Conservation (phyloP, 1,140 invertebrate genomes). For the Pararge aegeria region DNA sequence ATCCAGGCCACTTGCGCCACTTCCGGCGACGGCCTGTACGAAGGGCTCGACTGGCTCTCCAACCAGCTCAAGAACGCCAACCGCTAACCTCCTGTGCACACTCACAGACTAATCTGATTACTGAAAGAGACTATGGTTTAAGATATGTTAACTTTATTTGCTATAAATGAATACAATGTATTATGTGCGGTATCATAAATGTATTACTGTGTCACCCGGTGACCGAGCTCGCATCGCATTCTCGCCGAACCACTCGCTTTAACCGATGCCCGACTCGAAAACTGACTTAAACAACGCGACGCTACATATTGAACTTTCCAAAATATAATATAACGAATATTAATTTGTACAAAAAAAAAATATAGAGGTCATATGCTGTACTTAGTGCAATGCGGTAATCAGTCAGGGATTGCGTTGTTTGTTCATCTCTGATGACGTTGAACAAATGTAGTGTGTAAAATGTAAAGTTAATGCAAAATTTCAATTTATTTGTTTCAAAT, state of each 20-base stretch:
- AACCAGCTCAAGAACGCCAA: conserved; percentile 93
- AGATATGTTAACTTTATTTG: conserved; percentile 79
- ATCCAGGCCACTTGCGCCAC: conserved; percentile 99
- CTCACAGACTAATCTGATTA: conserved; percentile 70
- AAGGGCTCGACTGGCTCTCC: conserved; percentile 99
- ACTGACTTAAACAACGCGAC: conserved; percentile 7
- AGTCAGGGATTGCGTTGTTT: conserved; percentile 47
- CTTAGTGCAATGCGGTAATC: conserved; percentile 32
- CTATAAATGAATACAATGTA: conserved; percentile 75
- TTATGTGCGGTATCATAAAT: conserved; percentile 71
- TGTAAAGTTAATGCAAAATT: conserved; percentile 70
- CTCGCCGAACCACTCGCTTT: conserved; percentile 33
- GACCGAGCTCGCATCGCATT: conserved; percentile 62
- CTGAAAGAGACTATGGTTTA: conserved; percentile 78
- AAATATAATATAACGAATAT: conserved; percentile 6
- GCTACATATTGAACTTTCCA: background rate
- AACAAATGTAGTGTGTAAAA: conserved; percentile 77
- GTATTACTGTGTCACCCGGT: conserved; percentile 65
- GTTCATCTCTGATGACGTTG: conserved; percentile 67
- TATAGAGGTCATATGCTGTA: conserved; percentile 32
- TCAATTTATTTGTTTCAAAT: conserved; percentile 67
- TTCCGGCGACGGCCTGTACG: conserved; percentile 97
- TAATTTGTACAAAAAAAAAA: conserved; percentile 38
- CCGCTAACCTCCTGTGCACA: conserved; percentile 83
- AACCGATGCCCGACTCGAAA: conserved; percentile 16